These are phyloP conservation scores for Rhagonycha fulva DNA, from an alignment of 2,888 invertebrate genomes.

Conservation along the genomic window DNA sequence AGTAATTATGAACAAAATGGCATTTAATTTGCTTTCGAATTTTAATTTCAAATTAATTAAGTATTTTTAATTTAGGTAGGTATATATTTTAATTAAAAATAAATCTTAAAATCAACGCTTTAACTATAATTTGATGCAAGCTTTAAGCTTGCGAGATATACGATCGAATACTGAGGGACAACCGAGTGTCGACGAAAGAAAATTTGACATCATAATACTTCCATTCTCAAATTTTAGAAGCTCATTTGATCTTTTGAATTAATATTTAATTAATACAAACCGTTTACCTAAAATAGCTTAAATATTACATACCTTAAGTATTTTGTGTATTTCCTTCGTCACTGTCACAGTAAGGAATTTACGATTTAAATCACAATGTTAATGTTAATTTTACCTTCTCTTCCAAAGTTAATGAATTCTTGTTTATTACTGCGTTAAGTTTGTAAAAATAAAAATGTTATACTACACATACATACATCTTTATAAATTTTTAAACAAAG, in stretches of 20 bases:
- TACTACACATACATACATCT: neutral
- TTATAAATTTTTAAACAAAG: neutral
- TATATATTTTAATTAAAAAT: neutral
- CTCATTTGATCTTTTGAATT: neutral
- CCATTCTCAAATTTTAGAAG: neutral
- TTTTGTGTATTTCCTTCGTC: neutral
- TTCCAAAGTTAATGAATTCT: neutral
- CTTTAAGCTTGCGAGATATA: neutral
- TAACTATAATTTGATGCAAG: neutral
- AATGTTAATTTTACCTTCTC: neutral
- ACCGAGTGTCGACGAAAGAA: neutral
- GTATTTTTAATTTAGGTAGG: slow-evolving; percentile 9
- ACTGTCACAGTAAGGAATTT: neutral
- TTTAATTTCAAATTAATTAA: neutral
- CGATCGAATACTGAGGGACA: neutral
- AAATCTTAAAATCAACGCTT: neutral
- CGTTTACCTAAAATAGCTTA: neutral
- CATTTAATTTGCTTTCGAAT: neutral
- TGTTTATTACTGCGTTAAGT: neutral
- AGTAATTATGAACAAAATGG: neutral
- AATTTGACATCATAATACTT: neutral
- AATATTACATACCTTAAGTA: neutral
- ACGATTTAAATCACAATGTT: neutral
- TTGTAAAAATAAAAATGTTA: neutral
- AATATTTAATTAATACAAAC: neutral